These are phyloP conservation scores for Linyphia triangularis DNA, from an alignment of 2,888 invertebrate genomes.

Conservation along the genomic window DNA sequence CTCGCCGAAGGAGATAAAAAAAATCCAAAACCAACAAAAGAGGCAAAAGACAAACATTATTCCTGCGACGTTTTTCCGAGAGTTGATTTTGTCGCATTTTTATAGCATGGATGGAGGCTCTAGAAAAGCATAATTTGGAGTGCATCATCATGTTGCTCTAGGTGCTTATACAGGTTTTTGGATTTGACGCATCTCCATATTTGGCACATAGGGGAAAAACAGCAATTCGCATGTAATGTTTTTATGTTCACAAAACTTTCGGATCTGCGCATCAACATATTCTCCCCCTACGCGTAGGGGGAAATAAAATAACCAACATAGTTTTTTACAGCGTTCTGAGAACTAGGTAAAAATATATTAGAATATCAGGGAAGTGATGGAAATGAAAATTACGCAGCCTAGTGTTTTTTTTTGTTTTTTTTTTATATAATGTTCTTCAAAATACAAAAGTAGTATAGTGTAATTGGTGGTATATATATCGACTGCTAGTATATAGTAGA, in stretches of 20 bases:
- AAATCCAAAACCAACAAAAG: conserved; percentile 11
- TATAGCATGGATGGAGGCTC: background rate
- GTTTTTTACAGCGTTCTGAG: background rate
- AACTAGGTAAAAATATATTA: background rate
- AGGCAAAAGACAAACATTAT: conserved; percentile 44
- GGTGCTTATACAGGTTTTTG: no score
- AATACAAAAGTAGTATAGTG: no score
- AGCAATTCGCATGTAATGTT: background rate
- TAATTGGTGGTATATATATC: no score
- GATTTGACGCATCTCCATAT: background rate
- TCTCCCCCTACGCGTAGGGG: no score
- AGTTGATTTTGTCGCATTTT: conserved; percentile 23
- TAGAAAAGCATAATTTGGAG: conserved; percentile 11
- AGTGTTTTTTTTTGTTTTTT: no score
- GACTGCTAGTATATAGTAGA: no score
- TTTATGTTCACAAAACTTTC: background rate
- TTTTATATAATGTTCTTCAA: no score
- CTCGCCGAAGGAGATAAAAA: conserved; percentile 5
- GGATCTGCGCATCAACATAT: background rate
- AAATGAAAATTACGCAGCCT: background rate
- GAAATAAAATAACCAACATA: background rate
- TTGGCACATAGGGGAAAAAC: background rate
- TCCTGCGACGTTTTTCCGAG: conserved; percentile 11
- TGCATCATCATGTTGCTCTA: background rate
- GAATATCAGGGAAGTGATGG: background rate